Conservation (phyloP, 2,113 vertebrate genomes). For the Rhodinocichla rosea region DNA sequence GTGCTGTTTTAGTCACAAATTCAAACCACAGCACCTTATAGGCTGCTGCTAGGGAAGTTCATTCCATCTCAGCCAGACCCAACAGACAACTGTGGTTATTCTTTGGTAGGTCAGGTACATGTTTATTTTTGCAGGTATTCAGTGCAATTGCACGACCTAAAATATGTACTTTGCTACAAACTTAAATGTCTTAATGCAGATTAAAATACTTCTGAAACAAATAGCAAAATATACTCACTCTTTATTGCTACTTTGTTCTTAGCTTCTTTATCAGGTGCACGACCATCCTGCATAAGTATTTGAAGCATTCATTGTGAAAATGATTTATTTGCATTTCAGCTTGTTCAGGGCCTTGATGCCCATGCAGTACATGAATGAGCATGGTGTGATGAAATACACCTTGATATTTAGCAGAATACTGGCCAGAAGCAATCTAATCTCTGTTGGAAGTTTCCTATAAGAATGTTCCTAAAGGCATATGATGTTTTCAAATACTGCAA, state of each 20-base stretch:
- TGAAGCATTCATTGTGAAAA: neutral
- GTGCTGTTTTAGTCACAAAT: neutral
- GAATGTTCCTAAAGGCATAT: neutral
- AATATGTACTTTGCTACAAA: neutral
- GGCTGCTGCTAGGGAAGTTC: neutral
- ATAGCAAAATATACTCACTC: neutral
- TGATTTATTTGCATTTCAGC: neutral
- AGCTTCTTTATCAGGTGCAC: neutral
- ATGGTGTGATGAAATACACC: neutral
- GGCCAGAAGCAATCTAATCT: neutral
- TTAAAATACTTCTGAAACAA: neutral
- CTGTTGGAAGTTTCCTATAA: neutral
- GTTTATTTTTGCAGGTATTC: neutral
- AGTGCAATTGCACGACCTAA: neutral
- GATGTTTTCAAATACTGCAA: neutral
- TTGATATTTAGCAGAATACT: neutral
- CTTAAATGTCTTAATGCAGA: neutral
- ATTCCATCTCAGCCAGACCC: neutral
- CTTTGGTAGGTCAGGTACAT: neutral
- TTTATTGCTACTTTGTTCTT: neutral
- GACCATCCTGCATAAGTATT: neutral
- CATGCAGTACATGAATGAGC: neutral
- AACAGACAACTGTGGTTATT: neutral
- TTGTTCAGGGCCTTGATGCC: neutral
- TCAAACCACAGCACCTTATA: neutral